Percentiles rank a stretch among this genome's conserved stretches.
Evolutionary conservation across 2,113 vertebrate species (phyloP).

Genomic region (Gorsachius goisagi): DNA sequence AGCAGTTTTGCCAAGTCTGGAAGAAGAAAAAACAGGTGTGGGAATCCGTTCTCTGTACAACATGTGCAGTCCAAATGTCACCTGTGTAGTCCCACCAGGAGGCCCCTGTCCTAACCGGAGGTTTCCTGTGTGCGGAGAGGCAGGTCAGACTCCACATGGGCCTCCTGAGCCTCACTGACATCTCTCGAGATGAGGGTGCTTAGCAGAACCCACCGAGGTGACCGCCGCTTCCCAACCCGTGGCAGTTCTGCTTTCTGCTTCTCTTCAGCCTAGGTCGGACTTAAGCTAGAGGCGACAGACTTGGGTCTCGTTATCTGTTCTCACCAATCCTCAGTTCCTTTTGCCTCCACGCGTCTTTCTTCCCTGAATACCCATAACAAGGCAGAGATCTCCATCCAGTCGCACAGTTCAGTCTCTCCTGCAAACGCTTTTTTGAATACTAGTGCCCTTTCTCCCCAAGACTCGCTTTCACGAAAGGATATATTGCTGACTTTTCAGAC

Average conservation of each 20-base stretch:
- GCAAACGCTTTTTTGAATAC: background rate
- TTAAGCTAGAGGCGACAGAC: background rate
- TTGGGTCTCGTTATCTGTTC: background rate
- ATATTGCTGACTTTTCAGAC: background rate
- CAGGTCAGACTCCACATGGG: background rate
- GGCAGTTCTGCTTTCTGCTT: background rate
- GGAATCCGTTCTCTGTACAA: background rate
- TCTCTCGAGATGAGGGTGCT: background rate
- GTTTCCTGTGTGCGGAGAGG: rapidly evolving
- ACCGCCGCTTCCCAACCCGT: background rate
- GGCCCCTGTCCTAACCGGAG: background rate
- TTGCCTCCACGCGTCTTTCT: background rate
- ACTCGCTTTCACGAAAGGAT: background rate
- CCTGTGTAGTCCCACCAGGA: background rate
- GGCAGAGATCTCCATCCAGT: background rate
- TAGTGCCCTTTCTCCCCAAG: background rate
- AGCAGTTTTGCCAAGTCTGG: background rate
- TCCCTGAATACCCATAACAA: background rate
- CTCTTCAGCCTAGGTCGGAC: background rate
- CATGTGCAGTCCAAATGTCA: background rate
- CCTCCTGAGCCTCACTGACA: background rate
- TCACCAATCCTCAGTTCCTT: background rate
- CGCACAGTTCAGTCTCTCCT: background rate
- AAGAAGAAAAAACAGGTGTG: background rate
- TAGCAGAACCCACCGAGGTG: background rate